A percentile compares a stretch with the other conserved stretches of the same genome.
Conservation (phyloP, 1,140 invertebrate genomes). For the Portunus trituberculatus region DNA sequence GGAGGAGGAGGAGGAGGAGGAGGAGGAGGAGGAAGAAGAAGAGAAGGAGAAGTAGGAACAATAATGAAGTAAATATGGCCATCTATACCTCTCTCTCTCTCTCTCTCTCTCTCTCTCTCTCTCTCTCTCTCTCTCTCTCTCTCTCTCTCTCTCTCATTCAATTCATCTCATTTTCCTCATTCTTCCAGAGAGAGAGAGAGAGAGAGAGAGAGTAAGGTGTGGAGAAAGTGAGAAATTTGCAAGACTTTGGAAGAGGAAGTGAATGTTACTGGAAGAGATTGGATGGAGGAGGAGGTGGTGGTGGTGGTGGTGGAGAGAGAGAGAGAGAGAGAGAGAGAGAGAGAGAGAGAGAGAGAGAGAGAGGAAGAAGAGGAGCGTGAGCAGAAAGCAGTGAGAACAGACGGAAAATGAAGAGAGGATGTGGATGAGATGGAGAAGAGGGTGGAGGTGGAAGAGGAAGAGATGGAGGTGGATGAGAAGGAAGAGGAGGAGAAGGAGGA, state of each 20-base stretch:
- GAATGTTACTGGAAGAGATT: constrained; percentile 13
- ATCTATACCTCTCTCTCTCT: no score
- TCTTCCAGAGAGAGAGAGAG: neutral
- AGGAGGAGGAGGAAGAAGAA: no score
- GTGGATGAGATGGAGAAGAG: neutral
- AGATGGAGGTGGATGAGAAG: neutral
- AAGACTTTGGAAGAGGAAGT: constrained; percentile 10
- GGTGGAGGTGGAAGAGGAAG: neutral
- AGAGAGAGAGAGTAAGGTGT: neutral
- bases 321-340: neutral
- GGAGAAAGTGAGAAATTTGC: constrained; percentile 27
- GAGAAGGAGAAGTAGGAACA: no score
- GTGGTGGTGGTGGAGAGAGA: neutral
- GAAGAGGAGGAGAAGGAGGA: constrained; percentile 17
- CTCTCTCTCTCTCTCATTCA: no score
- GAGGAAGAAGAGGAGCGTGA: neutral
- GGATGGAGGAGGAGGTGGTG: neutral
- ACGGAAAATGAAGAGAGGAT: constrained; percentile 2
- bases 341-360: neutral
- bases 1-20: no score
- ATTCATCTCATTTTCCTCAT: neutral
- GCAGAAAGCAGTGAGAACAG: neutral
- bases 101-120: no score
- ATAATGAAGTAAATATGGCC: no score
- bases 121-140: no score